A percentile compares a stretch with the other conserved stretches of the same genome.
Conservation (phyloP, 2,888 invertebrate genomes). For the Elegia similella region DNA sequence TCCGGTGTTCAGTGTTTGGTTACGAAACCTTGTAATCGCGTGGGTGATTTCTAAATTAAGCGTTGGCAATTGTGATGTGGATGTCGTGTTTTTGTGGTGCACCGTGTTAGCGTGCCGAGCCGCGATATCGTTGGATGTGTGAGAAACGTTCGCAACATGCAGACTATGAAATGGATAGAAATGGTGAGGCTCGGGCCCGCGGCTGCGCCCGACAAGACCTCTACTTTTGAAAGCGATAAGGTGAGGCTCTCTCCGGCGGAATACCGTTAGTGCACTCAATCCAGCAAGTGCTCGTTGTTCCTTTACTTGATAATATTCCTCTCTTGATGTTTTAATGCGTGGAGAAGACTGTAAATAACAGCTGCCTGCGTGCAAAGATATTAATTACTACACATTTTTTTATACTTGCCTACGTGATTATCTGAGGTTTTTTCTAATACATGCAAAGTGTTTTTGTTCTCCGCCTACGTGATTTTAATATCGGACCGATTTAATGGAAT, state of each 20-base stretch:
- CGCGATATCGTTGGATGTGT: conserved; percentile 39
- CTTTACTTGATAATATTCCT: conserved; percentile 6
- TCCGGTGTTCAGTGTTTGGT: conserved; percentile 55
- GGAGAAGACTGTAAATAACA: background rate
- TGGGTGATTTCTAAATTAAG: conserved; percentile 68
- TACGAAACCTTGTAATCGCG: conserved; percentile 65
- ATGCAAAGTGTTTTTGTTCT: conserved; percentile 4
- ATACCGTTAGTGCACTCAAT: conserved; percentile 38
- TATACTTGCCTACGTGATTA: background rate
- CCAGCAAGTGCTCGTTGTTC: background rate
- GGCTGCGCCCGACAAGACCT: conserved; percentile 48
- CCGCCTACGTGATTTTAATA: background rate
- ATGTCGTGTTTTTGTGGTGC: conserved; percentile 49
- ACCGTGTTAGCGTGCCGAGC: conserved; percentile 33
- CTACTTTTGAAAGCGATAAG: conserved; percentile 65
- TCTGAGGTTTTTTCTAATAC: conserved; percentile 1
- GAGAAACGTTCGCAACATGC: conserved; percentile 50
- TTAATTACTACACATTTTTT: background rate
- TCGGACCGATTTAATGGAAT: background rate
- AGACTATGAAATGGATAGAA: conserved; percentile 75
- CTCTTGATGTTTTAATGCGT: conserved; percentile 2
- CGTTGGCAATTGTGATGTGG: conserved; percentile 56
- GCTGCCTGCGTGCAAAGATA: background rate
- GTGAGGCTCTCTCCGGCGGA: conserved; percentile 45
- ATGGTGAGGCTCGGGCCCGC: conserved; percentile 70